Conservation (phyloP, 1,140 invertebrate genomes). For the Bombus polaris region DNA sequence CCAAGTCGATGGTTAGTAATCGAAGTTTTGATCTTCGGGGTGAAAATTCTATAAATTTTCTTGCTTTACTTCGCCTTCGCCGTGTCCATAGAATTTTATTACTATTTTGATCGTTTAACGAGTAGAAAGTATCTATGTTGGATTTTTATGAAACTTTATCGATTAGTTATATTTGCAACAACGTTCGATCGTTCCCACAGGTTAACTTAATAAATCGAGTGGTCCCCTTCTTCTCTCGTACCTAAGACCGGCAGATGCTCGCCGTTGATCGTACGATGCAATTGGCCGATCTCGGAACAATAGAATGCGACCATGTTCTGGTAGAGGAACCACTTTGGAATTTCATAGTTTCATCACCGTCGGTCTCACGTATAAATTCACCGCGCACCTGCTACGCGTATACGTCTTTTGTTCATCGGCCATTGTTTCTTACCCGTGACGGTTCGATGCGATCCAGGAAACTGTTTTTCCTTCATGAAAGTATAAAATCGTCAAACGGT, state of each 20-base stretch:
- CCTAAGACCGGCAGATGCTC: constrained; percentile 49
- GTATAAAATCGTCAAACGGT: constrained; percentile 34
- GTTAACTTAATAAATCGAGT: neutral
- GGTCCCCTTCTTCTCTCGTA: neutral
- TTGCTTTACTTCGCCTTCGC: neutral
- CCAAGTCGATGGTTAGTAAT: constrained; percentile 40
- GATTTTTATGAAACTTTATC: neutral
- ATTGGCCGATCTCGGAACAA: constrained; percentile 44
- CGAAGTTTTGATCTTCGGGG: neutral
- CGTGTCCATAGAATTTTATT: neutral
- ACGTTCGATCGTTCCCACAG: constrained; percentile 7
- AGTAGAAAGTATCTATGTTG: neutral
- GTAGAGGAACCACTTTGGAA: constrained; percentile 40
- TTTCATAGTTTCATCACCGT: constrained; percentile 61
- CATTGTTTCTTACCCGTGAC: constrained; percentile 27
- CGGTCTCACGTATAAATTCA: constrained; percentile 60
- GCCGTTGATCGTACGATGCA: constrained; percentile 5
- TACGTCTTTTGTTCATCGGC: constrained; percentile 25
- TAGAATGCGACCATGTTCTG: constrained; percentile 32
- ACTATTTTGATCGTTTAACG: neutral
- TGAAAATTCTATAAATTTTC: constrained; percentile 36
- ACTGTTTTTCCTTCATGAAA: constrained; percentile 32
- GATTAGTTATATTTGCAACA: neutral
- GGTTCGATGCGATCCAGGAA: constrained; percentile 28
- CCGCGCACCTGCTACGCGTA: constrained; percentile 51